Conservation (phyloP, 2,888 invertebrate species). For the Hymenopus coronatus region DNA sequence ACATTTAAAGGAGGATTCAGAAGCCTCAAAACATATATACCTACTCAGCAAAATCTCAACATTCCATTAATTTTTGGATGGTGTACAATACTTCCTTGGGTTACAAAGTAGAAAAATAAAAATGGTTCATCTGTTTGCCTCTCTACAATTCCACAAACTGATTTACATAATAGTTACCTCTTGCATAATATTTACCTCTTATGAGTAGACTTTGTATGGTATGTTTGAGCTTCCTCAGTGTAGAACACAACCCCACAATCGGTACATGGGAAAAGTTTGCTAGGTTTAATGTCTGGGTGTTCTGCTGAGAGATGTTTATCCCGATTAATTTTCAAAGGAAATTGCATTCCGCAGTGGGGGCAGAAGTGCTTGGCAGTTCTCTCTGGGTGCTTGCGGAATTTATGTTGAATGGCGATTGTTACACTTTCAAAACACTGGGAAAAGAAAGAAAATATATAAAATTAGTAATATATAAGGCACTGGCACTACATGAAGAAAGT, state of each 20-base stretch:
- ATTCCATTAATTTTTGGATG: too few species aligned
- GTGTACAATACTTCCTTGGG: too few species aligned
- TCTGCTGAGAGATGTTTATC: constrained; percentile 55
- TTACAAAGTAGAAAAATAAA: too few species aligned
- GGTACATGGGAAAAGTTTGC: constrained; percentile 49
- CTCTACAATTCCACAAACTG: too few species aligned
- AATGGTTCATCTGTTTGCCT: too few species aligned
- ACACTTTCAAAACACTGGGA: constrained; percentile 38
- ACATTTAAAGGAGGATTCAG: too few species aligned
- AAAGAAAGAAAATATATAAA: neutral
- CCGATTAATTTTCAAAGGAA: constrained; percentile 58
- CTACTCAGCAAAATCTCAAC: too few species aligned
- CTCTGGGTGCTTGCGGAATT: constrained; percentile 63
- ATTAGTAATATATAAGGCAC: too few species aligned
- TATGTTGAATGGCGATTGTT: constrained; percentile 63
- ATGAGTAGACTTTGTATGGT: constrained; percentile 54
- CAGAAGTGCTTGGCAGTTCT: constrained; percentile 63
- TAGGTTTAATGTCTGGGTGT: constrained; percentile 45
- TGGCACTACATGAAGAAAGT: too few species aligned
- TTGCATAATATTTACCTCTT: constrained; percentile 46
- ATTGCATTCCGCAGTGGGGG: constrained; percentile 65
- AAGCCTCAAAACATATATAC: too few species aligned
- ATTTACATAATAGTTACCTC: neutral
- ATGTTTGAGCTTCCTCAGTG: constrained; percentile 55
- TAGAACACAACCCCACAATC: constrained; percentile 58